Percentiles rank a stretch among this genome's conserved stretches.
Evolutionary conservation across 2,888 invertebrate species (phyloP).

Genomic region (Epirrhoe alternata): DNA sequence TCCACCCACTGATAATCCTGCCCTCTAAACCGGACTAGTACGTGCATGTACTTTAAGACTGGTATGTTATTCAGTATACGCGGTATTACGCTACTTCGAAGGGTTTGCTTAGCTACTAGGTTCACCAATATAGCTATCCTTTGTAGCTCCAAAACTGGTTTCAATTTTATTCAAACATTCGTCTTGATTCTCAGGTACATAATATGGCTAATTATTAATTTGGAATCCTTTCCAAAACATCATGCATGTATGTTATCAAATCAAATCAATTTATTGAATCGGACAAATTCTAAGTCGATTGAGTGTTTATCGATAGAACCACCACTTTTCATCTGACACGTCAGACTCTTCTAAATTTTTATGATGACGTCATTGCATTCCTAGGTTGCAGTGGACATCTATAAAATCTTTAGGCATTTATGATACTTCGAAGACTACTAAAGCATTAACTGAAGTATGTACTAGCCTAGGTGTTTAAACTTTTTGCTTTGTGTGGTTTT

Average conservation of each 20-base stretch:
- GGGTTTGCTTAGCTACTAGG: neutral
- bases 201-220: neutral
- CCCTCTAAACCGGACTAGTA: slow-evolving; percentile 29
- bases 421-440: neutral
- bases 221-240: neutral
- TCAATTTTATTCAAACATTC: neutral
- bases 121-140: neutral
- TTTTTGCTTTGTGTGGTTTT: neutral
- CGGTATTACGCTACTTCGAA: neutral
- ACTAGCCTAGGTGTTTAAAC: neutral
- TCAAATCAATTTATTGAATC: too few relatives aligned
- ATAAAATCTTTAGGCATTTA: neutral
- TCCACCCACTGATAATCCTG: slow-evolving; percentile 24
- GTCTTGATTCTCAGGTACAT: neutral
- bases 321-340: neutral
- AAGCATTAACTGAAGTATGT: neutral
- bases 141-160: neutral
- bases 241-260: too few relatives aligned
- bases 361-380: too few relatives aligned
- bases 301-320: neutral
- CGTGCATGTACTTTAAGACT: slow-evolving; percentile 1
- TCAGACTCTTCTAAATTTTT: neutral
- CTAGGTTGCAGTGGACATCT: neutral
- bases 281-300: too few relatives aligned
- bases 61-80: neutral